Percentiles rank a stretch among this genome's conserved stretches.
Conservation (phyloP, 2,888 invertebrate genomes). For the Ferdinandea cuprea region DNA sequence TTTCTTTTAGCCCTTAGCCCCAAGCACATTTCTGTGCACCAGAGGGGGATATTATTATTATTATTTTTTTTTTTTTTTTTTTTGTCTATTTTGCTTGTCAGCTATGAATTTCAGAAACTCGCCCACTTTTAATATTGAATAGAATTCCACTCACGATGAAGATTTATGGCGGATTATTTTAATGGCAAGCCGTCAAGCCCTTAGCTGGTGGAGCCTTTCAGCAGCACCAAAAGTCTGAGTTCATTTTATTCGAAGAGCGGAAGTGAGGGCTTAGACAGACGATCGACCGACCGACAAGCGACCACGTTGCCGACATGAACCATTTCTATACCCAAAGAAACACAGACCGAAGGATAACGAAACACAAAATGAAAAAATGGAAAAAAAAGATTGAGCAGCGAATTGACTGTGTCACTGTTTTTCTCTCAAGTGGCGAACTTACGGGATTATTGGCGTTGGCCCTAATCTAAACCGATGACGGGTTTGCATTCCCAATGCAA, state of each 20-base stretch:
- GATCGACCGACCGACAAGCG: conserved; percentile 27
- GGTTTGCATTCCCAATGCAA: conserved; percentile 57
- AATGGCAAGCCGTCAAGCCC: conserved; percentile 69
- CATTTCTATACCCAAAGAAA: background rate
- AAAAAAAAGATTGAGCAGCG: conserved; percentile 40
- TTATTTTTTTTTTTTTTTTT: background rate
- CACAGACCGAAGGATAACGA: background rate
- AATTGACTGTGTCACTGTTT: conserved; percentile 68
- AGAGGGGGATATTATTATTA: background rate
- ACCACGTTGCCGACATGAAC: conserved; percentile 50
- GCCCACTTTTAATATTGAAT: conserved; percentile 72
- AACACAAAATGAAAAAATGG: conserved; percentile 7
- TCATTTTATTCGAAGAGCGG: conserved; percentile 40
- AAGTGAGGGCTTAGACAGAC: conserved; percentile 33
- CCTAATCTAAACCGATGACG: conserved; percentile 67
- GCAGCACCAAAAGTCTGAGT: conserved; percentile 43
- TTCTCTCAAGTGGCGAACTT: conserved; percentile 57
- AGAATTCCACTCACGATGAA: conserved; percentile 71
- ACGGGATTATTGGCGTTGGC: conserved; percentile 68
- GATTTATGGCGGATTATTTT: conserved; percentile 74
- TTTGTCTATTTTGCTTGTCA: conserved; percentile 1
- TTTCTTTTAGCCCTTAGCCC: conserved; percentile 38
- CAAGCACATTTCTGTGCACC: conserved; percentile 16
- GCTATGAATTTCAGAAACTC: conserved; percentile 35
- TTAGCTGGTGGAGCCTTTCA: conserved; percentile 58